phyloP scores from a whole-genome alignment of 1,140 invertebrate genomes.

The Euura saliciscinereae region DNA sequence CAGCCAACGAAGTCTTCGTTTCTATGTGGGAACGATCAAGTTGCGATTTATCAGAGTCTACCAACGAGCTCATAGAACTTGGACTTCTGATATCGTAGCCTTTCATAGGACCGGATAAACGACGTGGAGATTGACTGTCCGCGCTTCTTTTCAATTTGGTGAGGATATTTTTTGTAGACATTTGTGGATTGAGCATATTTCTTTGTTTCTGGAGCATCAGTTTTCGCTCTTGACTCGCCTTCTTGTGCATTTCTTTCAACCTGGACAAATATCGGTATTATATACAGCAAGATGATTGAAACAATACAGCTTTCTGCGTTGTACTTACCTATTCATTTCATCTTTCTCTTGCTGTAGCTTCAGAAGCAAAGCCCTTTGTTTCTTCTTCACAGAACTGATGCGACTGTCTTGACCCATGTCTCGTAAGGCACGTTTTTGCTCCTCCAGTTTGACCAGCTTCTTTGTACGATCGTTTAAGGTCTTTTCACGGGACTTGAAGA shows the following conservation, averaged over 20 bases:
- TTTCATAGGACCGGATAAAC: constrained; percentile 57
- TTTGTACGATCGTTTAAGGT: constrained; percentile 65
- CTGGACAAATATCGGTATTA: constrained; percentile 30
- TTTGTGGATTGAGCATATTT: constrained; percentile 59
- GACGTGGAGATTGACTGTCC: constrained; percentile 53
- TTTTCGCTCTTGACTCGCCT: constrained; percentile 57
- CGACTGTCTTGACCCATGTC: constrained; percentile 61
- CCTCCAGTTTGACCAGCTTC: constrained; percentile 63
- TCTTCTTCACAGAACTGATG: constrained; percentile 62
- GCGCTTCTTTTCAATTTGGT: constrained; percentile 56
- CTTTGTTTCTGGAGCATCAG: constrained; percentile 56
- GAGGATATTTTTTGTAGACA: constrained; percentile 58
- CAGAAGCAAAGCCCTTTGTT: constrained; percentile 59
- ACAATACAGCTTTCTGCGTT: not conserved
- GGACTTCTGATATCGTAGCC: constrained; percentile 58
- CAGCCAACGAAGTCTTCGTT: constrained; percentile 31
- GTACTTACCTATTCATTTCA: constrained; percentile 58
- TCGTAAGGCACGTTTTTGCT: constrained; percentile 59
- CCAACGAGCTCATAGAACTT: constrained; percentile 55
- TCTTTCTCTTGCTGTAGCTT: constrained; percentile 62
- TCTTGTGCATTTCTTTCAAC: constrained; percentile 54
- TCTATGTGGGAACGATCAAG: constrained; percentile 50
- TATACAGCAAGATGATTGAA: constrained; percentile 6
- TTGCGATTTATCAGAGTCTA: constrained; percentile 57
- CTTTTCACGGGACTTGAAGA: constrained; percentile 63